Evolutionary conservation across 1,140 invertebrate species (phyloP).

Genomic region (Aphelinus certus): DNA sequence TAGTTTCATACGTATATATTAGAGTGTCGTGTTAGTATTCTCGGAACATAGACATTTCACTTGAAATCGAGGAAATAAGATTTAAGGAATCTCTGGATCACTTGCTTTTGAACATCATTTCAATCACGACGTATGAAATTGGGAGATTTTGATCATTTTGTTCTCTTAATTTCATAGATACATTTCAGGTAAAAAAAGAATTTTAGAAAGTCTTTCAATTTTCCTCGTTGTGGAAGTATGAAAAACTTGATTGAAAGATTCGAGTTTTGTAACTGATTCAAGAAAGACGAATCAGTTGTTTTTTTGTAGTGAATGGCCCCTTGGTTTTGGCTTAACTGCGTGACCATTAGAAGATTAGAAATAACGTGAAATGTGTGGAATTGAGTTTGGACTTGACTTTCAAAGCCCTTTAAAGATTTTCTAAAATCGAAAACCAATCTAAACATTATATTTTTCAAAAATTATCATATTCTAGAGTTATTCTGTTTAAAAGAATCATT

Average conservation of each 20-base stretch:
- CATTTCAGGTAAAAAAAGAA: neutral
- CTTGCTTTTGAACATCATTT: too few species aligned
- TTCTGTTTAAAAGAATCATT: neutral
- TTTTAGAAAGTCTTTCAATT: conserved; percentile 33
- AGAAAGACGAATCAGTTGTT: conserved; percentile 8
- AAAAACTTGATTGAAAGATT: neutral
- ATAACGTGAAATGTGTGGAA: conserved; percentile 18
- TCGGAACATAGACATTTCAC: neutral
- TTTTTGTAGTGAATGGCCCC: conserved; percentile 39
- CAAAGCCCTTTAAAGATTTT: conserved; percentile 17
- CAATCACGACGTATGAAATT: too few species aligned
- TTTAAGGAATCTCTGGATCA: neutral
- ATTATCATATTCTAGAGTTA: neutral
- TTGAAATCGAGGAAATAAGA: conserved; percentile 1
- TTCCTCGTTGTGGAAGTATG: neutral
- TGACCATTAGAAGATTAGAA: conserved; percentile 6
- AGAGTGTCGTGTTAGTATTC: neutral
- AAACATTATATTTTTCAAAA: neutral
- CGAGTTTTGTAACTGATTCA: neutral
- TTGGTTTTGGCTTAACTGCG: conserved; percentile 25
- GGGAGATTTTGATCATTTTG: too few species aligned
- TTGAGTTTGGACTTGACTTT: conserved; percentile 18
- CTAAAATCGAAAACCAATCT: conserved; percentile 9
- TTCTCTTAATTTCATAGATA: neutral
- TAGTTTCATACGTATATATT: neutral